Evolutionary conservation across 2,797 vertebrate genomes (phyloP), one percentile per base, ranked within the genome.

Genomic region (Peromyscus melanophrys): DNA sequence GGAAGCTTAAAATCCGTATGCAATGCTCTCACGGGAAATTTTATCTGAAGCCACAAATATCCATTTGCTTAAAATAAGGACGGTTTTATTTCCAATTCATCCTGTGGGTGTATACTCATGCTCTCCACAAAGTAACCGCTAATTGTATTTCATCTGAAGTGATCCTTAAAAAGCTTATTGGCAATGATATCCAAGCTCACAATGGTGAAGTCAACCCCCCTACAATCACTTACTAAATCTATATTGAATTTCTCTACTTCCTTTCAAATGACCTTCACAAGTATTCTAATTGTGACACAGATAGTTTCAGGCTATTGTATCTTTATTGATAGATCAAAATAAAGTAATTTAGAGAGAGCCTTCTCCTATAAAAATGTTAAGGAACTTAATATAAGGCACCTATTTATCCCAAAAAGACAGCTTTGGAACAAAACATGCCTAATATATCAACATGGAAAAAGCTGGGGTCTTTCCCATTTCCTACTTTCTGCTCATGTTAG

Each of bases 131-230:
- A 96, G 97, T 92, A 96, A 96, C 97, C 98, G 84, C 97, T 98
- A 98, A 98, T 96, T 97, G 92, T 73, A 84, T 96, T 96, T 97
- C 95, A 87, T 90, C 96, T 76, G 85, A 81, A 98, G 69, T 89
- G 75, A 96, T 97, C 91, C 95, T 95, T 92, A 94, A 95, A 97
- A 95, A 77, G 90, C 69, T 95, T 78, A 80, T 91, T 94, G 95
- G 83, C 40, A 87, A 90, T 78, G 95, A 96, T 96, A 97, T 40
- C 80, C 49, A 91, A 96, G 96, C 29, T 73, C 61, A 61, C 63
- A 63, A 49, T 55, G 91, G 85, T 96, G 92, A 97, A 77, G 96
- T 91, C 96, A 96, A 89, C 61, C 23, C 23, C 6, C 40, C 76
- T 75, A 65, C 75, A 77, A 82, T 90, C 29, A 95, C n/a, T 92